Conservation (phyloP, 2,797 vertebrate genomes). For the Protonibea diacanthus region DNA sequence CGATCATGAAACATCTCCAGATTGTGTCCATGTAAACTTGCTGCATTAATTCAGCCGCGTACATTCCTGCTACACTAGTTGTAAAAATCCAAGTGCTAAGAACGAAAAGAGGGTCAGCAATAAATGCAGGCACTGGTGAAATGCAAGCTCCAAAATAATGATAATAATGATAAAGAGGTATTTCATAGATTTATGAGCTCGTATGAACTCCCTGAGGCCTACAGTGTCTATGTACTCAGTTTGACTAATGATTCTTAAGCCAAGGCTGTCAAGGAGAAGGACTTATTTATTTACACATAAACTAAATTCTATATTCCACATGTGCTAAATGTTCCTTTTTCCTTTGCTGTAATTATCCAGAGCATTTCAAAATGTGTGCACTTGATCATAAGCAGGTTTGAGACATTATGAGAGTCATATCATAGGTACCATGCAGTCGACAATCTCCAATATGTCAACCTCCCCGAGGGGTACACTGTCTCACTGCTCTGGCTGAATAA, state of each 20-base stretch:
- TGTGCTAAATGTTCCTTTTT: slow-evolving; percentile 50
- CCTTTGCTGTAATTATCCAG: slow-evolving; percentile 66
- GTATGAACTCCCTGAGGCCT: slow-evolving; percentile 59
- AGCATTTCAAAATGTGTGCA: slow-evolving; percentile 53
- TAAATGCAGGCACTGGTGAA: slow-evolving; percentile 24
- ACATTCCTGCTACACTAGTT: not conserved
- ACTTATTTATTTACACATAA: slow-evolving; percentile 73
- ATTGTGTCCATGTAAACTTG: slow-evolving; percentile 34
- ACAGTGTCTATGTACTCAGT: slow-evolving; percentile 53
- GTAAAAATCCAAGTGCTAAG: slow-evolving; percentile 36
- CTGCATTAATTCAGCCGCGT: slow-evolving; percentile 39
- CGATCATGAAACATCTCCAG: slow-evolving; percentile 28
- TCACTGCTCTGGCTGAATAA: slow-evolving; percentile 70
- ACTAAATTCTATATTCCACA: slow-evolving; percentile 52
- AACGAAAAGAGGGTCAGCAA: slow-evolving; percentile 39
- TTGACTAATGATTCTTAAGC: slow-evolving; percentile 70
- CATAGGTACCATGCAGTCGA: slow-evolving; percentile 60
- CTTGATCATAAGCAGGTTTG: slow-evolving; percentile 60
- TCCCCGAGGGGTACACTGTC: slow-evolving; percentile 63
- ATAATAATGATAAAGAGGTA: slow-evolving; percentile 70
- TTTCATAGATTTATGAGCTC: slow-evolving; percentile 75
- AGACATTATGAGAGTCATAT: slow-evolving; percentile 61
- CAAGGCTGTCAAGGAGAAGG: slow-evolving; percentile 61
- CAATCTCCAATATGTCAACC: slow-evolving; percentile 71
- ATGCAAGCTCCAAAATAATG: slow-evolving; percentile 60